Evolutionary conservation across 2,113 vertebrate genomes (phyloP), one percentile per base, ranked within the genome.

Genomic region (Heterotilapia buettikoferi): DNA sequence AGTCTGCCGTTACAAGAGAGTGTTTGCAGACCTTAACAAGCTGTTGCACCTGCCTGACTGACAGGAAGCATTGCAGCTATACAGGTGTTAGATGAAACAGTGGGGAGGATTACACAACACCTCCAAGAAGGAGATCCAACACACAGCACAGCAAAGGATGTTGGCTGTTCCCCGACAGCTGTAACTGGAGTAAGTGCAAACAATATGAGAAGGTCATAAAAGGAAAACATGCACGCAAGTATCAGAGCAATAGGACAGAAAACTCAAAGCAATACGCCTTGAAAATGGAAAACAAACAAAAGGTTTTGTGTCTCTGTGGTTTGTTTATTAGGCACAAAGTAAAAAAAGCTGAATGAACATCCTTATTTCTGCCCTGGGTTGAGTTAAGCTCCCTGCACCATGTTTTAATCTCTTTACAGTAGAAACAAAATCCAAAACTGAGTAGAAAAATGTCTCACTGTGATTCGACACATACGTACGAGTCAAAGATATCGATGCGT

Each of bases 251-350:
- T 6, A 45, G 38, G 12, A 43, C 66, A 43, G 66, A 45, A 45
- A 6, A 10, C 21, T 18, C 21, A 0, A 73, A 45, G 66, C 8
- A 45, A 1, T 26, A 45, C 21, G 7, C 21, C 1, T 4, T 26
- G 8, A 73, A 24, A 71, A 3, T 6, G 5, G 12, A 43, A 45
- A 73, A 45, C 2, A 52, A 19, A 52, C 40, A 68, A 40, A 68
- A 26, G 1, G 21, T 45, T 73, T 1, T 14, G 66, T 3, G 66
- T 16, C n/a, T 71, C 38, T 73, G 13, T 16, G 38, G n/a, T 26
- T 16, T 45, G 21, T 73, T 73, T 43, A 24, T 43, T 45, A 16
- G 2, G n/a, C 21, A 43, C n/a, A 43, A 73, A 73, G 38, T 45
- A 18, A 26, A 10, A 0, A 71, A 73, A 63, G 21, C 13, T 45